Evolutionary conservation across 2,797 vertebrate species (phyloP).

Genomic region (Calcarius lapponicus): DNA sequence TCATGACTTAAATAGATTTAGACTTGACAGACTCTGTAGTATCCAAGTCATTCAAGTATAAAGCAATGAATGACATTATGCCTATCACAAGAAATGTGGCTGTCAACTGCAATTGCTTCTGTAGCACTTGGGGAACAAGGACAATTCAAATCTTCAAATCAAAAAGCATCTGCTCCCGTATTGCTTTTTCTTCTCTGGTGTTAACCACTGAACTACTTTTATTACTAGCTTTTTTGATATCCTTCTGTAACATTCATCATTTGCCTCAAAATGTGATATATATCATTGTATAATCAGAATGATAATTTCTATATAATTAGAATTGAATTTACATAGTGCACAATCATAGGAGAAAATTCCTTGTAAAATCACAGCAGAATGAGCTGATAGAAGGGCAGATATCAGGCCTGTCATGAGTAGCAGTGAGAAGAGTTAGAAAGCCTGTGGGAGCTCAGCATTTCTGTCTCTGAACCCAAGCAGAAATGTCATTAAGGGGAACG

Average conservation of each 20-base stretch:
- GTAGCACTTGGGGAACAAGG: not conserved
- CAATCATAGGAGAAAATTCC: not conserved
- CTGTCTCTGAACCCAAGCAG: not conserved
- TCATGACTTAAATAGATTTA: slow-evolving; percentile 67
- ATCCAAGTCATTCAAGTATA: slow-evolving; percentile 19
- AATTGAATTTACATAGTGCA: not conserved
- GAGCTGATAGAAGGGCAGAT: not conserved
- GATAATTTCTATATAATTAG: not conserved
- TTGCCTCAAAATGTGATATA: not conserved
- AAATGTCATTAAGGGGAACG: not conserved
- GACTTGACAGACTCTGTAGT: slow-evolving; percentile 53
- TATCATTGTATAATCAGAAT: not conserved
- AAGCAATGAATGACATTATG: slow-evolving; percentile 51
- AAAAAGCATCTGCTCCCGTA: not conserved
- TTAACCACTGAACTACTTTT: not conserved
- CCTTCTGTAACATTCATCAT: not conserved
- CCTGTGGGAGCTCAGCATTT: not conserved
- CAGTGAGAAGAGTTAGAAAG: not conserved
- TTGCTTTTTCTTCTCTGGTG: not conserved
- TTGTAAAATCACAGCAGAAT: not conserved
- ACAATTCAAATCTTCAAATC: slow-evolving; percentile 52
- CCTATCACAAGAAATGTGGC: slow-evolving; percentile 48
- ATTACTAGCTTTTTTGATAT: not conserved
- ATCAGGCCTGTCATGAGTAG: not conserved
- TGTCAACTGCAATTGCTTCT: slow-evolving; percentile 52